Base-by-base conservation (phyloP, 2,888 invertebrate genomes). In the Noctua comes region DNA sequence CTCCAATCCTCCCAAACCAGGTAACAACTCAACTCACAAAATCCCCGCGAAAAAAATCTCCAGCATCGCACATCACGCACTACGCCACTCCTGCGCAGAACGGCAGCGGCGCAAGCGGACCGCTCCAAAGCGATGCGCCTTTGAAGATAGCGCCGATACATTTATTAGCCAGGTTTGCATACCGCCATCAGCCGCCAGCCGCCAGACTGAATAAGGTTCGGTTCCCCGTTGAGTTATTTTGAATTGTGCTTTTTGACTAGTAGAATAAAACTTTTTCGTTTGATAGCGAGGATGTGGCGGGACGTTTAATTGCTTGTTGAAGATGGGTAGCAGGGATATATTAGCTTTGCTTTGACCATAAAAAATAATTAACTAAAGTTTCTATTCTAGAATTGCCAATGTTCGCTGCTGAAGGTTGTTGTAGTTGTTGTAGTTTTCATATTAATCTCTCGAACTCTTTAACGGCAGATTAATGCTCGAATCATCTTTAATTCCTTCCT, bases 131-230 rank as follows among this genome's bases (percentile, higher is more conserved):
- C 95, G 96, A 96, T 96, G 93, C 93, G 92, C 94, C 96, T 96
- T 96, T 96, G 96, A 93, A 95, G 96, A 96, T 96, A 94, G 95
- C 96, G 95, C 90, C 95, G 93, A 95, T 95, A 95, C 96, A 95
- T 96, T 96, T 96, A 96, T 96, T 95, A 94, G 93, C 89, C 89
- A 87, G 90, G 90, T 93, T 94, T 95, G 95, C 95, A 94, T 95
- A 93, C 93, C 86, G 88, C 88, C 88, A 88, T 88, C 88, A 88
- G 77, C 86, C 78, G 81, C 77, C 87, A 80, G 82, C 86, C 87
- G 82, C 82, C 84, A 87, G 77, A 73, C 86, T 84, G 81, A 84
- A 89, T 88, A 88, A 84, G 84, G 88, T 84, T 79, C 76, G 79
- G 69, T 78, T 85, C 89, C 80, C 78, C 73, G 86, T 81, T 88